Conservation (phyloP, 1,140 invertebrate species). For the Apis dorsata region DNA sequence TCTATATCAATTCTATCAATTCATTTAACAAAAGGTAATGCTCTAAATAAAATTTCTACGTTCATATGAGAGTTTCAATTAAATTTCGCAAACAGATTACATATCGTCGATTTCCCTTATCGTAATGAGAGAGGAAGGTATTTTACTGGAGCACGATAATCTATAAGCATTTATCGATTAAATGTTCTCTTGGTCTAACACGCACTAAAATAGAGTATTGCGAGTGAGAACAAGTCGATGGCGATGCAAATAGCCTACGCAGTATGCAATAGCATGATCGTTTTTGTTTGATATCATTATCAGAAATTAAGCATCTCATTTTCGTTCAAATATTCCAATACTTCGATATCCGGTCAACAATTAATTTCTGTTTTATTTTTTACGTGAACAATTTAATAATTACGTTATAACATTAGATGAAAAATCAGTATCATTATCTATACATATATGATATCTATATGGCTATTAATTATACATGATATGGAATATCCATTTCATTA, state of each 20-base stretch:
- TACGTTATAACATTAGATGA: background rate
- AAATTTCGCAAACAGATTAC: constrained; percentile 24
- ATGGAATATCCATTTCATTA: background rate
- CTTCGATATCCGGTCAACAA: too few relatives aligned
- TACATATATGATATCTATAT: too few relatives aligned
- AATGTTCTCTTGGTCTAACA: constrained; percentile 22
- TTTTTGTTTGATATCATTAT: constrained; percentile 18
- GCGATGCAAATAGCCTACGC: constrained; percentile 26
- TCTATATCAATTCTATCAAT: background rate
- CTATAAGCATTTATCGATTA: constrained; percentile 36
- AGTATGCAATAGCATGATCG: constrained; percentile 20
- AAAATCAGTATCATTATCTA: background rate
- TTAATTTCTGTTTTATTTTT: background rate
- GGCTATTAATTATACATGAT: background rate
- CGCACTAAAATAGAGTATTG: constrained; percentile 17
- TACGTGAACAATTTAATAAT: background rate
- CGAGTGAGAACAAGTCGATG: constrained; percentile 1
- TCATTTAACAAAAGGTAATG: background rate
- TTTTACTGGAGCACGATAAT: constrained; percentile 36
- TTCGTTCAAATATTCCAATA: background rate
- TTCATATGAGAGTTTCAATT: background rate
- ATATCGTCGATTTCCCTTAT: constrained; percentile 10
- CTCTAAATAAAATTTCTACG: too few relatives aligned
- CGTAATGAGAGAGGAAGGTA: background rate
- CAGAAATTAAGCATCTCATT: constrained; percentile 6